Conservation (phyloP, 2,113 vertebrate species). For the Hepsetus odoe region DNA sequence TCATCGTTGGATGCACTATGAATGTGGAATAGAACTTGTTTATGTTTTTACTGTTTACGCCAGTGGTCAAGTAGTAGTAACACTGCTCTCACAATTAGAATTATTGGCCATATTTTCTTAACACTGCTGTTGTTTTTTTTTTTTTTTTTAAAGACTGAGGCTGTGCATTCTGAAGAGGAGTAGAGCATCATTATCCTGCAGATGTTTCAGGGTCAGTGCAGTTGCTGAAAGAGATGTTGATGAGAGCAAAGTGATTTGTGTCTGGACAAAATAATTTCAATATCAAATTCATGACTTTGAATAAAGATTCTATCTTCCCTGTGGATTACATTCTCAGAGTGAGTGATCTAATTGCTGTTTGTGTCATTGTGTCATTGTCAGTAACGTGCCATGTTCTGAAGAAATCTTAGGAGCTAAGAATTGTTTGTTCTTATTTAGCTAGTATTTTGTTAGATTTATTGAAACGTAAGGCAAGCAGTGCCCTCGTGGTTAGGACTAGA, state of each 20-base stretch:
- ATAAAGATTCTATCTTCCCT: conserved; percentile 8
- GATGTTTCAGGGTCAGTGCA: conserved; percentile 7
- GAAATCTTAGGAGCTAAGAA: background rate
- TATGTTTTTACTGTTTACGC: conserved; percentile 19
- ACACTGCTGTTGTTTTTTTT: background rate
- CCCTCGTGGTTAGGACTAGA: too few relatives aligned
- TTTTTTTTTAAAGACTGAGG: background rate
- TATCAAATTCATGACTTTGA: conserved; percentile 11
- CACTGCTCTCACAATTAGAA: background rate
- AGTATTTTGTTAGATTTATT: too few relatives aligned
- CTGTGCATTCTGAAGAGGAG: background rate
- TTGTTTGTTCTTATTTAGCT: background rate
- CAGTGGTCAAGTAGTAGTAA: background rate
- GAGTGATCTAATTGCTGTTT: conserved; percentile 14
- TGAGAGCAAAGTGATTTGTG: background rate
- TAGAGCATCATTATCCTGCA: conserved; percentile 10
- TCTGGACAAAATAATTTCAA: conserved; percentile 10
- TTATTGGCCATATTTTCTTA: conserved; percentile 3
- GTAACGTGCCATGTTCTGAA: background rate
- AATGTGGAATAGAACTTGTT: conserved; percentile 29
- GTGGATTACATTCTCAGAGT: conserved; percentile 5
- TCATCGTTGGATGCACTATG: conserved; percentile 28
- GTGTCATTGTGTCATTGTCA: background rate
- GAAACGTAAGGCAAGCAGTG: too few relatives aligned
- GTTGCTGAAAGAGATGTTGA: conserved; percentile 19